These are phyloP conservation scores for Luffia ferchaultella DNA, from an alignment of 2,888 invertebrate species.

Conservation along the genomic window DNA sequence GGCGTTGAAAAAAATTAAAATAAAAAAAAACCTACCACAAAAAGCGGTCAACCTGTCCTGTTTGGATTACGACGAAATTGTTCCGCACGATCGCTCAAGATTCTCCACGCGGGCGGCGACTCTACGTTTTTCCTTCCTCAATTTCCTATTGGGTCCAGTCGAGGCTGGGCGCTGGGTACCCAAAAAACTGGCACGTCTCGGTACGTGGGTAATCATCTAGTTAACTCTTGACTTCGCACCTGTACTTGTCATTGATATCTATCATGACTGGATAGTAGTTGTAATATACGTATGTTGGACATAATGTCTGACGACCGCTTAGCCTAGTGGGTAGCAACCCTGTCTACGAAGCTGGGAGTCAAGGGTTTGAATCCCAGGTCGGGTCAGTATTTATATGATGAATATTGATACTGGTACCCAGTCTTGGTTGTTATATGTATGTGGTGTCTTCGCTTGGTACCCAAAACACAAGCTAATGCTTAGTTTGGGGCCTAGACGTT, in stretches of 20 bases:
- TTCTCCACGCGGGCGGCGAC: constrained; percentile 24
- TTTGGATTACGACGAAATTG: constrained; percentile 26
- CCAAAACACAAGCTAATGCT: too few species aligned
- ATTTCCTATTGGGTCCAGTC: constrained; percentile 9
- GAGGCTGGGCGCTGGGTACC: constrained; percentile 19
- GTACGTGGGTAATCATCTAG: constrained; percentile 45
- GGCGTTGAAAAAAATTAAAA: constrained; percentile 7
- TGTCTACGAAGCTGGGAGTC: too few species aligned
- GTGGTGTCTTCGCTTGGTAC: too few species aligned
- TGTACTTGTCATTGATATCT: constrained; percentile 12
- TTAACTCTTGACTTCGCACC: constrained; percentile 42
- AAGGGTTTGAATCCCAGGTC: too few species aligned
- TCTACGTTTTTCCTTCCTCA: not conserved
- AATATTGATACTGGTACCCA: too few species aligned
- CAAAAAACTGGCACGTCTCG: constrained; percentile 26
- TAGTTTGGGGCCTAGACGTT: too few species aligned
- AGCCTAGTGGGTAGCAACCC: too few species aligned
- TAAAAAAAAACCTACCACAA: constrained; percentile 18
- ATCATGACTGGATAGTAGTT: too few species aligned
- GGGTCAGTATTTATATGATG: too few species aligned
- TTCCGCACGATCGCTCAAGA: constrained; percentile 31
- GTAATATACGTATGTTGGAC: too few species aligned
- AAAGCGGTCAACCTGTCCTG: constrained; percentile 38
- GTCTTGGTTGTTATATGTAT: too few species aligned
- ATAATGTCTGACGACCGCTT: too few species aligned